phyloP scores from a whole-genome alignment of 2,888 invertebrate genomes.

The Dolichopus griseipennis region DNA sequence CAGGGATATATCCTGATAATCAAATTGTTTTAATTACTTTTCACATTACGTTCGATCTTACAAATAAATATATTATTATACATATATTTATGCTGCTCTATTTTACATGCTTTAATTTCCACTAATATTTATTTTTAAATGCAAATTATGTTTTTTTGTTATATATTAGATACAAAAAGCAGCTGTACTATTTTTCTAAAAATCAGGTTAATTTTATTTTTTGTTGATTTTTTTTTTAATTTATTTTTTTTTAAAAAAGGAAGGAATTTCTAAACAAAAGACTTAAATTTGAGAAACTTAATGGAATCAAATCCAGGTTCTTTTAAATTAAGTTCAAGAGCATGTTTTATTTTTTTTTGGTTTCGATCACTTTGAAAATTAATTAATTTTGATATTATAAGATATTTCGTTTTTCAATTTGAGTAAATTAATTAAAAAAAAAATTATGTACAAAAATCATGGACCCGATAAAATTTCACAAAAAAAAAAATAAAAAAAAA shows the following conservation, averaged over 20 bases:
- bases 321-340: not conserved
- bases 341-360: not conserved
- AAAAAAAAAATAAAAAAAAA: too few relatives aligned
- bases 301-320: too few relatives aligned
- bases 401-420: too few relatives aligned
- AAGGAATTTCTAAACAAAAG: conserved; percentile 1
- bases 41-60: not conserved
- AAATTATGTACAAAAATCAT: too few relatives aligned
- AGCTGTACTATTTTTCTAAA: too few relatives aligned
- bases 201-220: not conserved
- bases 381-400: too few relatives aligned
- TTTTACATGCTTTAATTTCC: not conserved
- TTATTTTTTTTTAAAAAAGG: not conserved
- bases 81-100: not conserved
- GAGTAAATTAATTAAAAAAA: too few relatives aligned
- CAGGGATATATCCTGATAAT: not conserved
- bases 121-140: not conserved
- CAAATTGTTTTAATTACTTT: not conserved
- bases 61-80: not conserved
- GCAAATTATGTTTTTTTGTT: not conserved
- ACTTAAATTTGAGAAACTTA: too few relatives aligned
- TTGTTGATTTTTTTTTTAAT: not conserved
- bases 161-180: not conserved
- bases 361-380: not conserved
- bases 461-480: too few relatives aligned